Percentiles rank a stretch among this genome's conserved stretches.
phyloP scores from a whole-genome alignment of 2,113 vertebrate genomes.

The Leptocoma aspasia region DNA sequence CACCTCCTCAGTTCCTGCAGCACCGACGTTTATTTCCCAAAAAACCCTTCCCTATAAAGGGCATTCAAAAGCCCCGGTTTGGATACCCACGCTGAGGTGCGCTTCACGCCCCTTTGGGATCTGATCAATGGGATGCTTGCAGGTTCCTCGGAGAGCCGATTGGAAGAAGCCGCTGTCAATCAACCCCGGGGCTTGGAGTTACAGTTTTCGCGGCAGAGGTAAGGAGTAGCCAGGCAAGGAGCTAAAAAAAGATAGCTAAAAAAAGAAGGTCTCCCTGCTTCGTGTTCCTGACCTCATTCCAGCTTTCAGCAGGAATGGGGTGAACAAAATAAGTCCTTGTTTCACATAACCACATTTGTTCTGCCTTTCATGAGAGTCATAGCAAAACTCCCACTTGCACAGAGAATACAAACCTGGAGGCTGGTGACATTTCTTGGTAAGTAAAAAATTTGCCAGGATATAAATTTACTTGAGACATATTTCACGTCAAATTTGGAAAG shows the following conservation, averaged over 20 bases:
- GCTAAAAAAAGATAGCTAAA: not conserved
- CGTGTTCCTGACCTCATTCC: not conserved
- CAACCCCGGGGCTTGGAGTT: no score
- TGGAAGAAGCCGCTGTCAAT: no score
- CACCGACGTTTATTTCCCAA: no score
- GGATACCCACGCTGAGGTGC: no score
- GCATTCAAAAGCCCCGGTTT: no score
- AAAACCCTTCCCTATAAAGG: no score
- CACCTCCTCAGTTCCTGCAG: no score
- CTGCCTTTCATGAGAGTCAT: not conserved
- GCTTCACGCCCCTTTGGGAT: no score
- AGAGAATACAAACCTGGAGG: not conserved
- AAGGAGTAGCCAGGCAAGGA: not conserved
- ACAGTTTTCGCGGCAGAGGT: no score
- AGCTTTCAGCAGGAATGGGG: not conserved
- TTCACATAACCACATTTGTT: constrained; percentile 30
- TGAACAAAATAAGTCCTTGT: not conserved
- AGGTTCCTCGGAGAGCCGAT: no score
- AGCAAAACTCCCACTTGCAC: not conserved
- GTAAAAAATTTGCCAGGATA: not conserved
- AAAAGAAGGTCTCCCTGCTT: not conserved
- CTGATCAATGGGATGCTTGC: no score
- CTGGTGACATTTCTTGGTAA: constrained; percentile 6
- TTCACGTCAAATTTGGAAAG: not conserved
- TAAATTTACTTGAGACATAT: not conserved